phyloP scores from a whole-genome alignment of 2,113 vertebrate genomes.

The Brienomyrus longianalis region DNA sequence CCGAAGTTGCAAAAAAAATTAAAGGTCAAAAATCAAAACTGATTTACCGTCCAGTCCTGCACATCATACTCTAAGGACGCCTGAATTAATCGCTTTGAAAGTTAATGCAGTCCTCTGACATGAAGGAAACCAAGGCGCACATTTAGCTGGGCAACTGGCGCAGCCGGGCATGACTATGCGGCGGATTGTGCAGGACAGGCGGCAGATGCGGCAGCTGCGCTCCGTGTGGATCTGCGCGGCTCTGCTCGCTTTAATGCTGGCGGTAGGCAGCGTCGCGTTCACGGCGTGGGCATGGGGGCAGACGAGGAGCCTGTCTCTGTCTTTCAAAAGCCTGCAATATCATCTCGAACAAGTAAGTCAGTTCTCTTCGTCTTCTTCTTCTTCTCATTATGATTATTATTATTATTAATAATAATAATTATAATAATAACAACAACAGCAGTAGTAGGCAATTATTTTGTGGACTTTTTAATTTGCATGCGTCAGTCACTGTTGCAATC shows the following conservation, averaged over 20 bases:
- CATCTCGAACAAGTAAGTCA: slow-evolving; percentile 61
- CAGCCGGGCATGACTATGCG: slow-evolving; percentile 53
- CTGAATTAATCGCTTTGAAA: neutral
- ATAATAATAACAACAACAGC: neutral
- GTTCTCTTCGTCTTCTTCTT: neutral
- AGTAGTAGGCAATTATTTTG: neutral
- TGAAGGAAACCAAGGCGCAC: neutral
- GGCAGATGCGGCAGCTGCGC: slow-evolving; percentile 54
- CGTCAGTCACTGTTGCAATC: neutral
- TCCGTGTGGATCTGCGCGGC: slow-evolving; percentile 61
- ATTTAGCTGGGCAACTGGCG: neutral
- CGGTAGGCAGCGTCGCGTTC: slow-evolving; percentile 64
- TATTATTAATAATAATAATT: neutral
- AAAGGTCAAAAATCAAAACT: neutral
- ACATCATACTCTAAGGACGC: neutral
- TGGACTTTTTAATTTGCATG: neutral
- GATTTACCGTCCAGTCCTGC: neutral
- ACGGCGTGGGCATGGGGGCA: slow-evolving; percentile 69
- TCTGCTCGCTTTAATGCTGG: slow-evolving; percentile 61
- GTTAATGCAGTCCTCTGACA: neutral
- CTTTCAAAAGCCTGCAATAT: slow-evolving; percentile 64
- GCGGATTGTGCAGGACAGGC: slow-evolving; percentile 62
- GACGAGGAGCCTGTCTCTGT: slow-evolving; percentile 64
- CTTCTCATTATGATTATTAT: neutral
- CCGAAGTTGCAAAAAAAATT: neutral